Percentiles rank a stretch among this genome's conserved stretches.
phyloP scores from a whole-genome alignment of 2,797 vertebrate genomes.

The Microctenopoma lineatum region DNA sequence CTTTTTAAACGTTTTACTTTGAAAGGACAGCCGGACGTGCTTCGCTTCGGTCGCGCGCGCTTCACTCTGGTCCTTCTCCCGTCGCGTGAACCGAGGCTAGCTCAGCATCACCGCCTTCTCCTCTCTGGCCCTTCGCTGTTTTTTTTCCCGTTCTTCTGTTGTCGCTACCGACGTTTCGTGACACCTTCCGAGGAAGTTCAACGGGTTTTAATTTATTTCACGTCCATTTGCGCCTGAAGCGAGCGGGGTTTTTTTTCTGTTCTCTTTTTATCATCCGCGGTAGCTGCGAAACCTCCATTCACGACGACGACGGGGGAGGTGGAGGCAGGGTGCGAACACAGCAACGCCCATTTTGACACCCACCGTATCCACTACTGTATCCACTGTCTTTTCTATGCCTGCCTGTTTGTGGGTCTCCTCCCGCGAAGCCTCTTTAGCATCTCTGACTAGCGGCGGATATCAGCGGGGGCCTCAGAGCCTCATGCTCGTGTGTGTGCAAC shows the following conservation, averaged over 20 bases:
- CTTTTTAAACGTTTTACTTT: slow-evolving; percentile 39
- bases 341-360: slow-evolving; percentile 79
- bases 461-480: slow-evolving; percentile 34
- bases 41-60: fast-evolving
- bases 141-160: slow-evolving; percentile 44
- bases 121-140: slow-evolving; percentile 51
- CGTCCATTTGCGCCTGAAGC: not conserved
- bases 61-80: slow-evolving; percentile 69
- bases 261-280: not conserved
- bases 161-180: slow-evolving; percentile 19
- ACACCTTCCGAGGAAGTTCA: not conserved
- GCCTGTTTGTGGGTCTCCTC: slow-evolving; percentile 14
- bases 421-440: slow-evolving; percentile 25
- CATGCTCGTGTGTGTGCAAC: slow-evolving; percentile 22
- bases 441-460: slow-evolving; percentile 15
- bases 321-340: slow-evolving; percentile 57
- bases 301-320: slow-evolving; percentile 57
- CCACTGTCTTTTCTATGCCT: slow-evolving; percentile 34
- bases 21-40: slow-evolving; percentile 31
- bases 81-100: slow-evolving; percentile 65
- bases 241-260: not conserved
- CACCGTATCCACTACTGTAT: slow-evolving; percentile 4
- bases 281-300: slow-evolving; percentile 64
- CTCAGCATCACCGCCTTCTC: slow-evolving; percentile 77
- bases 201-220: not conserved